Evolutionary conservation across 2,888 invertebrate species (phyloP).

Genomic region (Ochropleura leucogaster): DNA sequence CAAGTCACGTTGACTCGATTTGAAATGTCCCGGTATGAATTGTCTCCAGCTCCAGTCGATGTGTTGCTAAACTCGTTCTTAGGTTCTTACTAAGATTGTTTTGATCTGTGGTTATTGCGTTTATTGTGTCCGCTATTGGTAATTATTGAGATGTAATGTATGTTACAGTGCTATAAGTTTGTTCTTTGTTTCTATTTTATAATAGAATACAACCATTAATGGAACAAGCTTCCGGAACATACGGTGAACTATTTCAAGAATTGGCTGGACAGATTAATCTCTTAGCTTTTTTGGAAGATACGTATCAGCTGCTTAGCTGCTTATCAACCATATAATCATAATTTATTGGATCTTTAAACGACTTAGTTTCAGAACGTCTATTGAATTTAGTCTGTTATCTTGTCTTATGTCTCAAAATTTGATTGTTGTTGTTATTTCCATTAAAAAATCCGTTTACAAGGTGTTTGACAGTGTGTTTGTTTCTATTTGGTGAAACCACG

Average conservation of each 20-base stretch:
- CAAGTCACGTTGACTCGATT: slow-evolving; percentile 54
- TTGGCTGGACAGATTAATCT: background rate
- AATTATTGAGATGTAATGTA: slow-evolving; percentile 37
- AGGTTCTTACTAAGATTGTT: slow-evolving; percentile 41
- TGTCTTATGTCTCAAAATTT: background rate
- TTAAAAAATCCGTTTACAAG: background rate
- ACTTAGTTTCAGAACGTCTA: background rate
- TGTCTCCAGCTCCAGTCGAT: slow-evolving; percentile 37
- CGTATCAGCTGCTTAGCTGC: background rate
- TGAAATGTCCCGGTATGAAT: slow-evolving; percentile 42
- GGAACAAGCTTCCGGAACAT: background rate
- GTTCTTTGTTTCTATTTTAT: background rate
- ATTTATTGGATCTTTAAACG: background rate
- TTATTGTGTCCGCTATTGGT: slow-evolving; percentile 37
- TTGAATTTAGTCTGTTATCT: background rate
- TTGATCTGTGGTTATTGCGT: slow-evolving; percentile 30
- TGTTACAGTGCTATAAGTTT: slow-evolving; percentile 5
- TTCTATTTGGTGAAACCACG: background rate
- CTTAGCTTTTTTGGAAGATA: background rate
- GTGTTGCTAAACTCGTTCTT: slow-evolving; percentile 21
- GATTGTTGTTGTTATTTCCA: background rate
- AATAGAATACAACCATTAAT: background rate
- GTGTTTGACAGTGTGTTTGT: background rate
- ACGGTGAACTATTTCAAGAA: background rate
- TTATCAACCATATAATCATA: background rate